Conservation (phyloP, 2,797 vertebrate genomes). For the Channa striata region DNA sequence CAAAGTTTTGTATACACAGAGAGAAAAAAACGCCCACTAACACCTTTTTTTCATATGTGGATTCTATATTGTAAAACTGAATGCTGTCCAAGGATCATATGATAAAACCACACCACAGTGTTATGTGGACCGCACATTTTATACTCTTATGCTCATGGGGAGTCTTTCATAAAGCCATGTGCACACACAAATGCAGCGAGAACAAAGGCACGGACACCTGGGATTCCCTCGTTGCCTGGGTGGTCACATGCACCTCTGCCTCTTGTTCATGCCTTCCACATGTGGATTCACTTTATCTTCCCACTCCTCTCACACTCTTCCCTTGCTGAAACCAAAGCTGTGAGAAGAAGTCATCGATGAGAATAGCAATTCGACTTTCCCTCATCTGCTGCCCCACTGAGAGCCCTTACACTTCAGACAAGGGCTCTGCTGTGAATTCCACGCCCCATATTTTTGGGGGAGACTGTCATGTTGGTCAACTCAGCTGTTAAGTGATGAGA, state of each 20-base stretch:
- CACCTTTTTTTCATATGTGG: not conserved
- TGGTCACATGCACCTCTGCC: conserved; percentile 77
- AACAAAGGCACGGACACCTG: conserved; percentile 77
- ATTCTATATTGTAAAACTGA: not conserved
- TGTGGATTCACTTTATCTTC: conserved; percentile 83
- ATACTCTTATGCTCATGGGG: conserved; percentile 14
- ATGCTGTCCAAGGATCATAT: not conserved
- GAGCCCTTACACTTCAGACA: conserved; percentile 3
- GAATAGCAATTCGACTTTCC: conserved; percentile 15
- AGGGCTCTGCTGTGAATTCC: conserved; percentile 10
- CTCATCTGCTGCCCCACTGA: conserved; percentile 5
- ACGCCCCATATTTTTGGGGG: not conserved
- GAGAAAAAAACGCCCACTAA: too few relatives aligned
- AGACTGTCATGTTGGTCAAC: conserved; percentile 31
- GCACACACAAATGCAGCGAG: conserved; percentile 27
- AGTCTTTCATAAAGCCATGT: not conserved
- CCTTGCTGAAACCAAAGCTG: conserved; percentile 46
- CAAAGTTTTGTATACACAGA: not conserved
- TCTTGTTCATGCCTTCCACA: conserved; percentile 78
- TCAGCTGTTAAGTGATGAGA: conserved; percentile 21
- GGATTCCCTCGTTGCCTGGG: conserved; percentile 77
- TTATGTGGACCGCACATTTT: conserved; percentile 7
- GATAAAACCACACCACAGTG: not conserved
- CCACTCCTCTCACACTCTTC: conserved; percentile 45
- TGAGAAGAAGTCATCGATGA: conserved; percentile 48